A percentile compares a stretch with the other conserved stretches of the same genome.
Evolutionary conservation across 2,797 vertebrate genomes (phyloP).

Genomic region (Glossophaga mutica): DNA sequence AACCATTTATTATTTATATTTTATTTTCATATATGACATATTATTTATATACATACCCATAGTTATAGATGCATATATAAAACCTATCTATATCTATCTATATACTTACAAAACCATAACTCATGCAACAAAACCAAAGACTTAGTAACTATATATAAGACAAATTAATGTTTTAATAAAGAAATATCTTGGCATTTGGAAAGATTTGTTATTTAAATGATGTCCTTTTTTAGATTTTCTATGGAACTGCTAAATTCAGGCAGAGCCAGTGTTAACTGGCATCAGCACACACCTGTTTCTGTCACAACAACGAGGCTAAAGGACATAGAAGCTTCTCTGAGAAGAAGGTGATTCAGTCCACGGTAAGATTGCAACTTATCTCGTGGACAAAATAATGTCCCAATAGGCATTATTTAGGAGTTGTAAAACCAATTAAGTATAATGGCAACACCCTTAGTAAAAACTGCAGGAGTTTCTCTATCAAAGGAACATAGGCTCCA

Average conservation of each 20-base stretch:
- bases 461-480: background rate
- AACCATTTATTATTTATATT: background rate
- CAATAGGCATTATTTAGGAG: constrained; percentile 16
- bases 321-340: background rate
- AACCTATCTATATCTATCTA: background rate
- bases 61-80: background rate
- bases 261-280: background rate
- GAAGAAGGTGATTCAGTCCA: constrained; percentile 14
- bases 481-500: background rate
- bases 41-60: background rate
- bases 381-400: constrained; percentile 8
- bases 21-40: background rate
- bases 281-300: background rate
- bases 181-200: background rate
- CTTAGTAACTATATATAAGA: background rate
- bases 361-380: constrained; percentile 14
- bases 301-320: background rate
- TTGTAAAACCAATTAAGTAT: constrained; percentile 25
- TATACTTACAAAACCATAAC: background rate
- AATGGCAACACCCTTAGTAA: background rate
- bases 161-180: background rate
- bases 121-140: background rate
- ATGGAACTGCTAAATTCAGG: background rate
- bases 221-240: background rate
- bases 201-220: background rate